phyloP scores from a whole-genome alignment of 2,888 invertebrate genomes.

The Volucella zonaria region DNA sequence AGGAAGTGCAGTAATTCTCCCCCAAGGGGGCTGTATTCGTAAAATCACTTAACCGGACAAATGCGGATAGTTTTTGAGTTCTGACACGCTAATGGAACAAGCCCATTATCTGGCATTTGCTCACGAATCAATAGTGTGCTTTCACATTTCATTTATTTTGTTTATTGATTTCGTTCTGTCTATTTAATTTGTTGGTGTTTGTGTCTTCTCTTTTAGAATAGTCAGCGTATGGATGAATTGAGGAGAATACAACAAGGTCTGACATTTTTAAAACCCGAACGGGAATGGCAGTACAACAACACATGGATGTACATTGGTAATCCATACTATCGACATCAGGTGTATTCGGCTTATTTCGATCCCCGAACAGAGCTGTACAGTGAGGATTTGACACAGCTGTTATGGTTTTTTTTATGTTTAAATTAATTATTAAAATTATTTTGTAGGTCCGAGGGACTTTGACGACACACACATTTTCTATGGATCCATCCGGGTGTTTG shows the following conservation, averaged over 20 bases:
- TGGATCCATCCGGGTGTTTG: constrained; percentile 79
- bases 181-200: constrained; percentile 2
- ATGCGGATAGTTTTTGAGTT: constrained; percentile 3
- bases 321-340: constrained; percentile 77
- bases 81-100: constrained; percentile 25
- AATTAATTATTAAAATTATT: neutral
- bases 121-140: constrained; percentile 41
- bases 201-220: constrained; percentile 75
- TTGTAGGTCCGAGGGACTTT: constrained; percentile 65
- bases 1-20: neutral
- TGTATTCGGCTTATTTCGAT: constrained; percentile 83
- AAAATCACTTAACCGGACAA: neutral
- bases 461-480: constrained; percentile 45
- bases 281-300: constrained; percentile 79
- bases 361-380: constrained; percentile 79
- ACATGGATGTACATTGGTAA: constrained; percentile 80
- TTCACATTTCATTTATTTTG: constrained; percentile 4
- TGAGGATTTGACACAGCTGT: constrained; percentile 49
- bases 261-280: constrained; percentile 77
- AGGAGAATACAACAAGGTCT: constrained; percentile 77
- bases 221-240: constrained; percentile 77
- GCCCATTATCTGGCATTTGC: constrained; percentile 16
- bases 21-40: neutral
- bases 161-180: constrained; percentile 20
- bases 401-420: neutral